Conservation (phyloP, 2,113 vertebrate species). For the Aleadryas rufinucha region DNA sequence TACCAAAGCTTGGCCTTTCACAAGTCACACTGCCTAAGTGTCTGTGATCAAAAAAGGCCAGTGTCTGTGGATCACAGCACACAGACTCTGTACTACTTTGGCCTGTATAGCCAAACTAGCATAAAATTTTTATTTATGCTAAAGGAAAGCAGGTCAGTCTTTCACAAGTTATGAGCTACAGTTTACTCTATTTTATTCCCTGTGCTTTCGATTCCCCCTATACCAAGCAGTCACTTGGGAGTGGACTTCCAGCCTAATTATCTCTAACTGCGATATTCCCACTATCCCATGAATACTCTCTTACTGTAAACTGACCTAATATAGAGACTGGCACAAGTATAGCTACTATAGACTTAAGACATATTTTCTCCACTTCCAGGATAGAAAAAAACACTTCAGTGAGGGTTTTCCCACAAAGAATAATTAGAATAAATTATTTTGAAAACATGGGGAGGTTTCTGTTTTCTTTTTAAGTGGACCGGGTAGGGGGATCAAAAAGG, state of each 20-base stretch:
- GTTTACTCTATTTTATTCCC: neutral
- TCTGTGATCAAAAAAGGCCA: fast-evolving
- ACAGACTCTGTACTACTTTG: neutral
- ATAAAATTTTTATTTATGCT: neutral
- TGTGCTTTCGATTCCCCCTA: neutral
- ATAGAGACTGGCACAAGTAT: neutral
- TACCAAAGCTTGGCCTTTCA: neutral
- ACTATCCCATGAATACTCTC: neutral
- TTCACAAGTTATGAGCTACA: neutral
- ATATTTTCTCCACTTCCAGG: neutral
- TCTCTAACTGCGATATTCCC: neutral
- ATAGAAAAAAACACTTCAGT: neutral
- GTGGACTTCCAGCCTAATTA: neutral
- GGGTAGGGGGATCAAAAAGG: neutral
- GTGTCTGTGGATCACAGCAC: neutral
- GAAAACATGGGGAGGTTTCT: neutral
- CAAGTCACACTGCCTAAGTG: neutral
- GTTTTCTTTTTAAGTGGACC: neutral
- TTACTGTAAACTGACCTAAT: neutral
- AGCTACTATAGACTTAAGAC: neutral
- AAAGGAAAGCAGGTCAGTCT: neutral
- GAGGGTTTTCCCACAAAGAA: neutral
- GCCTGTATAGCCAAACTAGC: neutral
- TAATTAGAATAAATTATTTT: neutral
- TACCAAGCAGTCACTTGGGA: neutral